Evolutionary conservation across 2,888 invertebrate species (phyloP).

Genomic region (Euzophera pinguis): DNA sequence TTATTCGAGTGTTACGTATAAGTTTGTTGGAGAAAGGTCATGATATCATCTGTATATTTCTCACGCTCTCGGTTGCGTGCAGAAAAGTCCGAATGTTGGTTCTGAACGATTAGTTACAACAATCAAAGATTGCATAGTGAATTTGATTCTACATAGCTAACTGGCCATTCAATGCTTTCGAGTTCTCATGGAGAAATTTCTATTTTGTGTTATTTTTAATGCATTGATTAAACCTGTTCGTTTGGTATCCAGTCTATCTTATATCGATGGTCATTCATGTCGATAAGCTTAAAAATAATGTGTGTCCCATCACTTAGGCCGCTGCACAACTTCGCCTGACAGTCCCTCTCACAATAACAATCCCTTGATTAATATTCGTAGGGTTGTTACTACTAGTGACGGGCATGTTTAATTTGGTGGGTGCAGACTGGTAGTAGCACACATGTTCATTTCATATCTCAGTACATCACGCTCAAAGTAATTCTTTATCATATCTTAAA

Average conservation of each 20-base stretch:
- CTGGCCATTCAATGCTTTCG: conserved; percentile 3
- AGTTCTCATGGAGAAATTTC: conserved; percentile 4
- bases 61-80: conserved; percentile 58
- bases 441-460: no score
- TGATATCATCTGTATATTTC: conserved; percentile 55
- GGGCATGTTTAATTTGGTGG: no score
- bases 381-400: no score
- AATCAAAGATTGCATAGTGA: conserved; percentile 13
- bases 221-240: not conserved
- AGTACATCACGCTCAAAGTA: no score
- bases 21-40: conserved; percentile 58
- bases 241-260: not conserved
- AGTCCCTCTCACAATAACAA: no score
- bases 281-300: no score
- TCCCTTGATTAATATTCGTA: no score
- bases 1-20: conserved; percentile 25
- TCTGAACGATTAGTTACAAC: conserved; percentile 55
- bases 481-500: no score
- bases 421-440: no score
- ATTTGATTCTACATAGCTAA: conserved; percentile 9
- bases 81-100: conserved; percentile 53
- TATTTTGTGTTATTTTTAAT: not conserved
- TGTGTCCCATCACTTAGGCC: no score
- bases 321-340: no score
- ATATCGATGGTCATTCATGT: no score